Evolutionary conservation across 2,113 vertebrate species (phyloP), one percentile per base, ranked within the genome.

Genomic region (Pampusana beccarii): DNA sequence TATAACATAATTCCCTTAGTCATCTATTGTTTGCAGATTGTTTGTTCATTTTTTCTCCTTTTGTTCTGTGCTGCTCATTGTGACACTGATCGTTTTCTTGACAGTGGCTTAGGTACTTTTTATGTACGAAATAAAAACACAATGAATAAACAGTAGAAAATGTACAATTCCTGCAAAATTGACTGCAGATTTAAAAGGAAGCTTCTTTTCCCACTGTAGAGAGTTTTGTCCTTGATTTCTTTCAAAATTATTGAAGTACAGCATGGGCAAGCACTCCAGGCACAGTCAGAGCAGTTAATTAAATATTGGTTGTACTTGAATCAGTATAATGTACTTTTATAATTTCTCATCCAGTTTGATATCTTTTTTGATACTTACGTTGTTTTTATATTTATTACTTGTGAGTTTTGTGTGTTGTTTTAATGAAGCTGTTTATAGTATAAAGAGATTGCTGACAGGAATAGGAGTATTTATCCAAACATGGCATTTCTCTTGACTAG

Each of bases 71-170:
- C 62, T 93, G 40, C 86, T 95, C 81, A 33, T 65, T 80, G 24
- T 83, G 85, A 61, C 79, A 61, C 67, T 0, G 1, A 57, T 85
- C 24, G 53, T 86, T 92, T 94, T 83, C 87, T 65, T 90, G 62
- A 73, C 50, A 28, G 34, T 42, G 50, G 73, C 73, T 91, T 87
- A 81, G 92, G 70, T 79, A 85, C 84, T 87, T 94, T 89, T 91
- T 87, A 84, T 79, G 61, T 81, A 38, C 67, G 78, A 91, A 87
- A 71, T 46, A 74, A 61, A 91, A 94, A 91, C 48, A 38, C 5
- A 71, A 23, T 74, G 79, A 92, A 80, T 88, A 94, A 94, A 88
- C 36, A 83, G 54, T 40, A 62, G 62, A 83, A 93, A 94, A 88
- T 46, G 34, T 83, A 86, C 82, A 86, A 31, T 88, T 92, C 46